These are phyloP conservation scores for Ginglymostoma cirratum DNA, from an alignment of 2,113 vertebrate genomes.

Conservation along the genomic window DNA sequence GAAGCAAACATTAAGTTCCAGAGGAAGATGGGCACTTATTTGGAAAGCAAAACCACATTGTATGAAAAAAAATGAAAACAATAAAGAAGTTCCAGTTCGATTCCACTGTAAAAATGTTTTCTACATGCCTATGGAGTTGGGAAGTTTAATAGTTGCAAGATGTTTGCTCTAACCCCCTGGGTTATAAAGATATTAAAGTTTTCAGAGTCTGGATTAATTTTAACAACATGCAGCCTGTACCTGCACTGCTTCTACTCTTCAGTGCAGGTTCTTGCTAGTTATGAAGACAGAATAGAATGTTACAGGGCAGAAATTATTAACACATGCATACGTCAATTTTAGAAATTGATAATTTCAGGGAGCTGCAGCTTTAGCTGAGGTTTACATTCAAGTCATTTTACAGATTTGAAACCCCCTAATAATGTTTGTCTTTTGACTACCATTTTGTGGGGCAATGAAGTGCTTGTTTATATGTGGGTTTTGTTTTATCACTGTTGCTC, in stretches of 20 bases:
- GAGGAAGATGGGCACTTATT: neutral
- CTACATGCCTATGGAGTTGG: neutral
- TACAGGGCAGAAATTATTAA: neutral
- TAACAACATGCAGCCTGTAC: neutral
- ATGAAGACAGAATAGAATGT: neutral
- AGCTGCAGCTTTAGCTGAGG: neutral
- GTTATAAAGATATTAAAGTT: constrained; percentile 3
- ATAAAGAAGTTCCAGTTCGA: neutral
- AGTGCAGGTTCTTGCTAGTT: neutral
- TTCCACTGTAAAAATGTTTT: neutral
- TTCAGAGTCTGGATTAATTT: neutral
- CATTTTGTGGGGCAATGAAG: neutral
- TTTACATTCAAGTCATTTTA: neutral
- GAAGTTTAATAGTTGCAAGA: neutral
- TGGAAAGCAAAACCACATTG: neutral
- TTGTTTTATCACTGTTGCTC: constrained; percentile 12
- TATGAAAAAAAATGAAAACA: neutral
- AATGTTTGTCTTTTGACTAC: neutral
- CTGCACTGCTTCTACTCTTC: neutral
- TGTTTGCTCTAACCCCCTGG: neutral
- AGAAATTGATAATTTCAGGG: neutral
- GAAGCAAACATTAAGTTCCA: neutral
- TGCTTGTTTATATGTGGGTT: neutral
- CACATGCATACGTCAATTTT: no score
- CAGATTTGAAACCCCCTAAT: neutral